These are phyloP conservation scores for Lasiommata megera DNA, from an alignment of 2,888 invertebrate species.

Conservation along the genomic window DNA sequence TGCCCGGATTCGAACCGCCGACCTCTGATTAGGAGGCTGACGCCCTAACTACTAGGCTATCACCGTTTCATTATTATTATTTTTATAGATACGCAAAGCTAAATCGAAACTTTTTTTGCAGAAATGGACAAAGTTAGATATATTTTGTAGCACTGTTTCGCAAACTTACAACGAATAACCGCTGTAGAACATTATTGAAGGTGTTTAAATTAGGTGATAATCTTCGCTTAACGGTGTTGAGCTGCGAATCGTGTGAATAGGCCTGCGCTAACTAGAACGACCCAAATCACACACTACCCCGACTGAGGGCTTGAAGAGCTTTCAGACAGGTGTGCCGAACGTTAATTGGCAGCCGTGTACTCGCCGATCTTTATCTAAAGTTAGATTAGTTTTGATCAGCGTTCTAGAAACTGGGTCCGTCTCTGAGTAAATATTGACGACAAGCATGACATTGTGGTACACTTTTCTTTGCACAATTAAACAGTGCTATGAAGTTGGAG, in stretches of 20 bases:
- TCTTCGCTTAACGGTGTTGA: neutral
- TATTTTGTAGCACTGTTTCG: neutral
- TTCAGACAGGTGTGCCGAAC: neutral
- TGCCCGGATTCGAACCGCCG: too few relatives aligned
- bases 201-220: neutral
- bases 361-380: neutral
- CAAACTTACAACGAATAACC: neutral
- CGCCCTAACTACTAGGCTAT: too few relatives aligned
- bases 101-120: neutral
- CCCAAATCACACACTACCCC: slow-evolving; percentile 18
- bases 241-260: neutral
- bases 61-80: too few relatives aligned
- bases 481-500: too few relatives aligned
- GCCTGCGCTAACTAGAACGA: slow-evolving; percentile 13
- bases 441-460: too few relatives aligned
- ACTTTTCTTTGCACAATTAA: too few relatives aligned
- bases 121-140: neutral
- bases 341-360: neutral
- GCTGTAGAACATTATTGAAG: neutral
- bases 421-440: too few relatives aligned
- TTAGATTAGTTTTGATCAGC: neutral
- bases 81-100: too few relatives aligned
- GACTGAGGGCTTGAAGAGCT: neutral
- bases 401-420: too few relatives aligned
- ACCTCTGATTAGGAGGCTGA: too few relatives aligned